phyloP scores from a whole-genome alignment of 2,113 vertebrate species.

The Gila orcuttii region DNA sequence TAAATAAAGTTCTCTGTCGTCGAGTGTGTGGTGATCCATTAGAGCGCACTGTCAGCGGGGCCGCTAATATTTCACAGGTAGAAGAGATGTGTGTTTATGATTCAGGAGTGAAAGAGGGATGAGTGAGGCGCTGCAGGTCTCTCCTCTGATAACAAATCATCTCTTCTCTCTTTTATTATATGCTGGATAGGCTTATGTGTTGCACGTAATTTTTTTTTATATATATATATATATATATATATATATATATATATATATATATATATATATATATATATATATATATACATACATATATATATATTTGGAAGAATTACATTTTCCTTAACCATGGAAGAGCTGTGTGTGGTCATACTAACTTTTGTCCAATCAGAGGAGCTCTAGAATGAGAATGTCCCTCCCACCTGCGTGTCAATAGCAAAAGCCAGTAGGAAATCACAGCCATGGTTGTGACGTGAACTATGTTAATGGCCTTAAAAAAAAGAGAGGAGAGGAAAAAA shows the following conservation, averaged over 20 bases:
- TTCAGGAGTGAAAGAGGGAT: conserved; percentile 1
- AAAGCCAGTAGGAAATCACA: neutral
- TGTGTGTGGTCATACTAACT: neutral
- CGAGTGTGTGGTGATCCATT: conserved; percentile 65
- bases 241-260: neutral
- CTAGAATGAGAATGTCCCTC: neutral
- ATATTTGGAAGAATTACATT: neutral
- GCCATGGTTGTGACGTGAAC: neutral
- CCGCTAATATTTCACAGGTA: conserved; percentile 74
- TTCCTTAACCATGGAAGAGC: neutral
- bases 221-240: too few species aligned
- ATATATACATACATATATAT: neutral
- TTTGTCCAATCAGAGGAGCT: neutral
- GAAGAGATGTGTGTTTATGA: conserved; percentile 32
- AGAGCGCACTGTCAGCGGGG: conserved; percentile 58
- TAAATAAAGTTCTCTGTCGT: conserved; percentile 65
- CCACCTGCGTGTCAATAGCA: neutral
- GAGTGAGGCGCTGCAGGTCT: conserved; percentile 4
- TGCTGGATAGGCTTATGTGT: neutral
- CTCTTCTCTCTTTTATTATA: neutral
- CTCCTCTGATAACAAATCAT: conserved; percentile 4
- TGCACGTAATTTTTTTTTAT: too few species aligned
- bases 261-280: neutral
- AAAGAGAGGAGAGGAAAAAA: neutral
- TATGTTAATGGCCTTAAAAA: neutral